Evolutionary conservation across 2,113 vertebrate species (phyloP), one percentile per base, ranked within the genome.

Genomic region (Macquaria ambigua): DNA sequence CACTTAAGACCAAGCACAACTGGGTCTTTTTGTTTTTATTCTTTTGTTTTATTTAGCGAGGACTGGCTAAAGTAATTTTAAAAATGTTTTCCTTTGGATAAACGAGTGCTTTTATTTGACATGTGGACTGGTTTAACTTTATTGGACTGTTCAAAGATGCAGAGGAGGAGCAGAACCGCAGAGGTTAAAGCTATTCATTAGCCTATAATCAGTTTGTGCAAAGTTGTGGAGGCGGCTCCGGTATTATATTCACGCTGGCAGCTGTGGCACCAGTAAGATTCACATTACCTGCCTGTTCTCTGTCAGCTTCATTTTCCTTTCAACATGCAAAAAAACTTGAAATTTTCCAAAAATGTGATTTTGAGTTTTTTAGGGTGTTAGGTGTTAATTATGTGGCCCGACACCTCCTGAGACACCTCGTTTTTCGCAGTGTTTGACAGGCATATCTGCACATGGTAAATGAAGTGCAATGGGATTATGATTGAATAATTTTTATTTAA

Each of bases 101-200:
- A 15, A 21, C 11, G 8, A 52, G 34, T 25, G 43, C 58, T 31
- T 71, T 25, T 3, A 50, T 3, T 7, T 53, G 66, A 8, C 50
- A 55, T 46, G 8, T 66, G 61, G 12, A 8, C 52, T 18, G 0
- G 23, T 23, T 59, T 28, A 31, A 50, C 16, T 18, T 56, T 72
- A 39, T 31, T 25, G 62, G 31, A 46, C 31, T 63, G n/a, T 52
- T 46, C 52, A 69, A 18, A 52, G 52, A 50, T 41, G 63, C 25
- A 70, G 64, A 48, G 16, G 31, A 25, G 68, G 55, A 50, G 18
- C 55, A n/a, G 12, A 87, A 5, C 39, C 2, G 15, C 31, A 2
- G 31, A 48, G 83, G 80, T 77, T 73, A 66, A 74, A 71, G 68
- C 21, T 41, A 31, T 61, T 81, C 69, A 77, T 77, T 78, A 55